Evolutionary conservation across 2,888 invertebrate species (phyloP), one percentile per base, ranked within the genome.

Genomic region (Steinernema hermaphroditum): DNA sequence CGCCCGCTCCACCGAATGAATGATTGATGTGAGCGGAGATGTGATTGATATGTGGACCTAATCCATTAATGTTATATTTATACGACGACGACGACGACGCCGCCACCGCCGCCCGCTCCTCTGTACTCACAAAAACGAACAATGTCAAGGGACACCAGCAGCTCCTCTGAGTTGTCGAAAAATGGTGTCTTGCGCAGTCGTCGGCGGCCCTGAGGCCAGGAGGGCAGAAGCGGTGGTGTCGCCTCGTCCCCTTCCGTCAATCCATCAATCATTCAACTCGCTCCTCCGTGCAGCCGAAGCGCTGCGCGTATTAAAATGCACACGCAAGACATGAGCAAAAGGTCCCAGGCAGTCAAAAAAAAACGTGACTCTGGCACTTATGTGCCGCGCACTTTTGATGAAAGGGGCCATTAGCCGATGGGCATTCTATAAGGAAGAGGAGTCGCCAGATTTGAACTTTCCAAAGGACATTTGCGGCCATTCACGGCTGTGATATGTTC

Each of bases 21-120:
- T 62, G 62, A 62, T 62, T 62, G 62, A 62, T 62, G 62, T 62
- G 62, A 62, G 62, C 62, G 62, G 62, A 62, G 62, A 62, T 62
- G 62, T 62, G 62, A 62, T 62, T 62, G 62, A 62, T 62, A 62
- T 62, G 62, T 62, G 62, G 62, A 62, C 62, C 62, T 62, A 62
- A 62, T 62, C 62, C 62, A 62, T 62, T 62, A 62, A 62, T 62
- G 62, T 62, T 62, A 62, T 62, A 62, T 62, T 62, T 62, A 62
- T 62, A 62, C 62, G 62, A 22, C 32, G 22, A 27, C 34, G 62
- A 29, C 32, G 16, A 16, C 34, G 62, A 9, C 62, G 62, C 62
- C 29, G 62, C 24, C 19, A 6, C 6, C 43, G 43, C 46, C 46
- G 46, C 46, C 46, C 46, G 62, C 62, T 62, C 32, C 14, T 62